Evolutionary conservation across 2,888 invertebrate species (phyloP).

Genomic region (Graphium colonna): DNA sequence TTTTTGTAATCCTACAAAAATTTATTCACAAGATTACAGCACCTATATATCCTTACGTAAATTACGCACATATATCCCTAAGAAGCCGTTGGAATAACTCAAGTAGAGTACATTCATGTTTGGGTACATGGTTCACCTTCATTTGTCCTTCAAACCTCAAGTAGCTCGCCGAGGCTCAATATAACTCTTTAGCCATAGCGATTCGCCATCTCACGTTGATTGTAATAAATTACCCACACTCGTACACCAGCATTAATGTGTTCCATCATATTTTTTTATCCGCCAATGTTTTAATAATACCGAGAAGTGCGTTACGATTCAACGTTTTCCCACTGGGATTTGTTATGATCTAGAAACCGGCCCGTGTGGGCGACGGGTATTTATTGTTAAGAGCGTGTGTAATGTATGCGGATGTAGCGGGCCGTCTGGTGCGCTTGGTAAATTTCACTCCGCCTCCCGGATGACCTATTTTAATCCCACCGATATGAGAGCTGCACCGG

Average conservation of each 20-base stretch:
- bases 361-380: slow-evolving; percentile 24
- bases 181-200: slow-evolving; percentile 7
- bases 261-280: background rate
- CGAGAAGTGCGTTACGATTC: background rate
- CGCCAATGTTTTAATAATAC: background rate
- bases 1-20: no score
- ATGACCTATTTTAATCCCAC: slow-evolving; percentile 50
- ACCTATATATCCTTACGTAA: slow-evolving; percentile 39
- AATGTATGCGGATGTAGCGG: slow-evolving; percentile 39
- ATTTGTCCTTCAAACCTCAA: slow-evolving; percentile 40
- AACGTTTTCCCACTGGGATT: slow-evolving; percentile 17
- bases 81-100: no score
- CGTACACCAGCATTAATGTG: background rate
- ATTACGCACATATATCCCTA: background rate
- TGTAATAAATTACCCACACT: background rate
- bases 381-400: slow-evolving; percentile 35
- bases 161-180: slow-evolving; percentile 1
- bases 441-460: slow-evolving; percentile 39
- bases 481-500: slow-evolving; percentile 39
- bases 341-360: slow-evolving; percentile 25
- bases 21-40: no score
- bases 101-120: background rate
- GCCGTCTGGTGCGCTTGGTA: slow-evolving; percentile 33
- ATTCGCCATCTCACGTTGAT: slow-evolving; percentile 2
- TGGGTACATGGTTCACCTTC: slow-evolving; percentile 43